Conservation (phyloP, 2,797 vertebrate genomes). For the Cossypha niveicapilla region DNA sequence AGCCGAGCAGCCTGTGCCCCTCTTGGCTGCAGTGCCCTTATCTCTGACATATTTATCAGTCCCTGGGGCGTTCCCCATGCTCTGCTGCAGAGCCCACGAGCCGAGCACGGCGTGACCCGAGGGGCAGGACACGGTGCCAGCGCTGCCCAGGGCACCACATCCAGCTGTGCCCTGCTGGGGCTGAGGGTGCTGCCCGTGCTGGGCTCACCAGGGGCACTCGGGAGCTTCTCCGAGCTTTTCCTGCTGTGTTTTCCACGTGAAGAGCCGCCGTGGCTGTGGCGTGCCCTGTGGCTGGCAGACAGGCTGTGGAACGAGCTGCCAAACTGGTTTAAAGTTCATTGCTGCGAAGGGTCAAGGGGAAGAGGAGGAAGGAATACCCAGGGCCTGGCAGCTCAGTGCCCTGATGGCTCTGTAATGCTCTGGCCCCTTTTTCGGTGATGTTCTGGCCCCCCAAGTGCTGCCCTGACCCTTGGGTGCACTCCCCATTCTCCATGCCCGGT, state of each 20-base stretch:
- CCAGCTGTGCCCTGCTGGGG: background rate
- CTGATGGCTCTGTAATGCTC: accelerated
- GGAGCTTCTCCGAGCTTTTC: background rate
- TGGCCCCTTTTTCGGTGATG: too few species aligned
- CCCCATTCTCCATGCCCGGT: background rate
- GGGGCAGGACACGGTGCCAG: background rate
- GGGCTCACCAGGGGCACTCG: accelerated
- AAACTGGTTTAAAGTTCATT: background rate
- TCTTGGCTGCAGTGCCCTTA: background rate
- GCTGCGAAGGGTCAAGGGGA: background rate
- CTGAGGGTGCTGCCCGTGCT: accelerated
- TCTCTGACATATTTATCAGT: accelerated
- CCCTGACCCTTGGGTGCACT: accelerated
- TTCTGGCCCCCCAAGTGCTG: background rate
- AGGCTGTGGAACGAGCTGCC: background rate
- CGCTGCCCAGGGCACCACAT: background rate
- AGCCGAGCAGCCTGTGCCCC: too few species aligned
- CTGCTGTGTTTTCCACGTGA: background rate
- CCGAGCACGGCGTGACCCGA: background rate
- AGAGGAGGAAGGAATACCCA: background rate
- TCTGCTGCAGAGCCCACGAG: background rate
- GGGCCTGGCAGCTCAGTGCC: background rate
- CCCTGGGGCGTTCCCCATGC: background rate
- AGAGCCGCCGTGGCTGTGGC: accelerated
- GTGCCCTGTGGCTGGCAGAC: background rate